Percentiles rank a stretch among this genome's conserved stretches.
Conservation (phyloP, 2,797 vertebrate genomes). For the Falco naumanni region DNA sequence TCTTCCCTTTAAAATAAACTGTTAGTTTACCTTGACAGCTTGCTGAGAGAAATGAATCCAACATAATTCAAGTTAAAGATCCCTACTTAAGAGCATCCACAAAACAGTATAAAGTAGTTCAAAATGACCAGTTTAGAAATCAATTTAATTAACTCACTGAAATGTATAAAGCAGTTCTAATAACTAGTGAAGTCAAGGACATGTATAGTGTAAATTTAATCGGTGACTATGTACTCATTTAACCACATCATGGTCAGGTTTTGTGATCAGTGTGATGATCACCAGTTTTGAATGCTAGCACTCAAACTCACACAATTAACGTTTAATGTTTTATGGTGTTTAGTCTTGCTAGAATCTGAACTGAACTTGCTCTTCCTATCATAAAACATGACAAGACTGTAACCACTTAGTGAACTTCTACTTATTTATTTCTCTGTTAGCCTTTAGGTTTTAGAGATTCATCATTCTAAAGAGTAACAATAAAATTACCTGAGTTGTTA, state of each 20-base stretch:
- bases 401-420: not conserved
- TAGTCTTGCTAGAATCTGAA: not conserved
- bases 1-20: not conserved
- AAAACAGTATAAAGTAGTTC: not conserved
- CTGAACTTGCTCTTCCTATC: not conserved
- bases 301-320: not conserved
- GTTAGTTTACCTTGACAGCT: not conserved
- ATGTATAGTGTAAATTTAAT: not conserved
- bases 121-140: not conserved
- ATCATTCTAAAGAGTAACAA: not conserved
- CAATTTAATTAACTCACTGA: not conserved
- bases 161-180: not conserved
- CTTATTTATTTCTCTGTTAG: not conserved
- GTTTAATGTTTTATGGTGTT: not conserved
- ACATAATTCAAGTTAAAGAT: not conserved
- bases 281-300: not conserved
- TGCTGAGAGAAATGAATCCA: not conserved
- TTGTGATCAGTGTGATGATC: not conserved
- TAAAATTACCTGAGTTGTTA: not conserved
- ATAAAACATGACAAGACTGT: not conserved
- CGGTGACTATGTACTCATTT: not conserved
- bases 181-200: not conserved
- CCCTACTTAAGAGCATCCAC: not conserved
- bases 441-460: not conserved
- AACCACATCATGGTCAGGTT: not conserved